These are phyloP conservation scores for Otis tarda DNA, from an alignment of 2,113 vertebrate species.

Conservation along the genomic window DNA sequence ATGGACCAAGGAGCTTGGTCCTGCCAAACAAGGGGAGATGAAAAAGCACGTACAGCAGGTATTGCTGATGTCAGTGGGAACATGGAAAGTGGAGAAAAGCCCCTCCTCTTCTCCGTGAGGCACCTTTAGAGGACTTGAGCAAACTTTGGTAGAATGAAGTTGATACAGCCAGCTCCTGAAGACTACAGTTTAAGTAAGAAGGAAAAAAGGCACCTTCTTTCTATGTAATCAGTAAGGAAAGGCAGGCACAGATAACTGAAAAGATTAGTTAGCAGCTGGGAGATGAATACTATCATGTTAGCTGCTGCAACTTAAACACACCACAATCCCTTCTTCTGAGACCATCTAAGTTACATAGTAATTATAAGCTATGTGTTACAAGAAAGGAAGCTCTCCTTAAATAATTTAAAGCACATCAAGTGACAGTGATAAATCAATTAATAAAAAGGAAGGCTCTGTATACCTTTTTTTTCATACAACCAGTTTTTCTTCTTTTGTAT, in stretches of 20 bases:
- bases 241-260: background rate
- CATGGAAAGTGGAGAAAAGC: background rate
- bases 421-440: background rate
- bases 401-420: background rate
- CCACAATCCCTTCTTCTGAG: background rate
- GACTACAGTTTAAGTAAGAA: background rate
- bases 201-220: background rate
- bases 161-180: background rate
- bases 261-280: constrained; percentile 24
- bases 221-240: background rate
- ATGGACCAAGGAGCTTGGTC: background rate
- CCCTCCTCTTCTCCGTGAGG: background rate
- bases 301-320: background rate
- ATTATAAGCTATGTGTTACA: background rate
- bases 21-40: background rate
- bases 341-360: background rate
- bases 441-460: background rate
- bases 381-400: background rate
- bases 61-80: background rate
- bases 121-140: background rate
- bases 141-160: background rate
- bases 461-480: background rate
- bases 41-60: background rate
- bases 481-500: background rate
- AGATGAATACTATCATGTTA: background rate